Percentiles rank a stretch among this genome's conserved stretches.
These are phyloP conservation scores for Leptopilina myrica DNA, from an alignment of 2,888 invertebrate species.

Conservation along the genomic window DNA sequence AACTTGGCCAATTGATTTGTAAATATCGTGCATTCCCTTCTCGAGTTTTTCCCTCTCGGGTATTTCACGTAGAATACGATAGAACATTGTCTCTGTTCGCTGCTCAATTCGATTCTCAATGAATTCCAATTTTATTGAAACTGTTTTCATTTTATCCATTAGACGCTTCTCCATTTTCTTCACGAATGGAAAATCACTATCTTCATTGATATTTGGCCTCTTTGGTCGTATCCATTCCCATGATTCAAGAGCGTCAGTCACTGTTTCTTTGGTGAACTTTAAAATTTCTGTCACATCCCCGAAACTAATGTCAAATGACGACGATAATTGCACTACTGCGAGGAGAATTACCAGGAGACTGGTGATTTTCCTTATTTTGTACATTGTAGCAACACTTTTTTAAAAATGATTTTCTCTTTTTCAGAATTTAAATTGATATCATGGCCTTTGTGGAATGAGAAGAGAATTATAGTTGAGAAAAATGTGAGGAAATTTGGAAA, in stretches of 20 bases:
- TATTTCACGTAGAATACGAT: slow-evolving; percentile 10
- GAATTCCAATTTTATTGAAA: slow-evolving; percentile 64
- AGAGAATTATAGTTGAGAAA: not conserved
- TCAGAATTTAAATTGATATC: not conserved
- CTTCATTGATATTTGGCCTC: slow-evolving; percentile 66
- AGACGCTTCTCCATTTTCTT: slow-evolving; percentile 79
- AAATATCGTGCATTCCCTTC: slow-evolving; percentile 80
- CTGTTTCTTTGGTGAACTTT: slow-evolving; percentile 62
- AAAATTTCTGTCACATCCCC: slow-evolving; percentile 66
- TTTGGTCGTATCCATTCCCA: slow-evolving; percentile 60
- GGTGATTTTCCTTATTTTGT: slow-evolving; percentile 1
- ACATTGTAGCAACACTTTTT: not conserved
- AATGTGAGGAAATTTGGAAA: not conserved
- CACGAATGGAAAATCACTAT: slow-evolving; percentile 81
- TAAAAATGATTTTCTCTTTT: not conserved
- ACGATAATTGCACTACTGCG: not conserved
- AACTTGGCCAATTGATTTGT: slow-evolving; percentile 73
- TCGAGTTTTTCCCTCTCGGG: slow-evolving; percentile 68
- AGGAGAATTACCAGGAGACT: not conserved
- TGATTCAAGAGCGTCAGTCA: slow-evolving; percentile 62
- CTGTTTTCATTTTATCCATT: slow-evolving; percentile 60
- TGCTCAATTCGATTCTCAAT: slow-evolving; percentile 62
- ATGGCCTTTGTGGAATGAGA: not conserved
- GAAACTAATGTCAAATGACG: slow-evolving; percentile 51
- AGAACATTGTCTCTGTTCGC: slow-evolving; percentile 42